phyloP scores from a whole-genome alignment of 1,140 invertebrate species.

The Argopecten irradians region DNA sequence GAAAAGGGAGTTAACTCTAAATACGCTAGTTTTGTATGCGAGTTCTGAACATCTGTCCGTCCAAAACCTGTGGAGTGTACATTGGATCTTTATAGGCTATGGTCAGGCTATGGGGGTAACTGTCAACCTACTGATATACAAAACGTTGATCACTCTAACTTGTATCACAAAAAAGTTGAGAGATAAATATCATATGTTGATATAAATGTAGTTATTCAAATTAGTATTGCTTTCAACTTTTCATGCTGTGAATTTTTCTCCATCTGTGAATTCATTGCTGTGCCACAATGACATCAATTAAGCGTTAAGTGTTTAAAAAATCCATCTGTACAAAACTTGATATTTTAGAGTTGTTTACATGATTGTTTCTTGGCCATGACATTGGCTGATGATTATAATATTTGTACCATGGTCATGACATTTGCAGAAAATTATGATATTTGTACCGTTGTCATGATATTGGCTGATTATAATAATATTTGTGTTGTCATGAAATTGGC shows the following conservation, averaged over 20 bases:
- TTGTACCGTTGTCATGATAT: not conserved
- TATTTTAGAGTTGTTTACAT: not conserved
- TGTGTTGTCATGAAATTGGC: too few relatives aligned
- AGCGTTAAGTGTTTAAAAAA: too few relatives aligned
- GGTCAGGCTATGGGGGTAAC: not conserved
- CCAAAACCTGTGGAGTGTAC: not conserved
- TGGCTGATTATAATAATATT: too few relatives aligned
- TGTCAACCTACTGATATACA: not conserved
- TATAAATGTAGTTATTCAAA: not conserved
- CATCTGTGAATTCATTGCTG: not conserved
- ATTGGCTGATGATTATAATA: too few relatives aligned
- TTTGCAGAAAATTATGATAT: too few relatives aligned
- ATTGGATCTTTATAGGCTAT: not conserved
- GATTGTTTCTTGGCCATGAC: not conserved
- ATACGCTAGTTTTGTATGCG: not conserved
- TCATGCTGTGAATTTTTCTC: not conserved
- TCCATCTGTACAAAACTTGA: conserved; percentile 5
- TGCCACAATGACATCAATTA: too few relatives aligned
- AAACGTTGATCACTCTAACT: not conserved
- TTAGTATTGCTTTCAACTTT: not conserved
- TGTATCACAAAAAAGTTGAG: not conserved
- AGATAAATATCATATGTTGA: not conserved
- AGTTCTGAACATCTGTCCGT: not conserved
- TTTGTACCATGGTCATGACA: too few relatives aligned
- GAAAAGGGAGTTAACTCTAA: not conserved